These are phyloP conservation scores for Varecia variegata DNA, from an alignment of 2,797 vertebrate species.

Conservation along the genomic window DNA sequence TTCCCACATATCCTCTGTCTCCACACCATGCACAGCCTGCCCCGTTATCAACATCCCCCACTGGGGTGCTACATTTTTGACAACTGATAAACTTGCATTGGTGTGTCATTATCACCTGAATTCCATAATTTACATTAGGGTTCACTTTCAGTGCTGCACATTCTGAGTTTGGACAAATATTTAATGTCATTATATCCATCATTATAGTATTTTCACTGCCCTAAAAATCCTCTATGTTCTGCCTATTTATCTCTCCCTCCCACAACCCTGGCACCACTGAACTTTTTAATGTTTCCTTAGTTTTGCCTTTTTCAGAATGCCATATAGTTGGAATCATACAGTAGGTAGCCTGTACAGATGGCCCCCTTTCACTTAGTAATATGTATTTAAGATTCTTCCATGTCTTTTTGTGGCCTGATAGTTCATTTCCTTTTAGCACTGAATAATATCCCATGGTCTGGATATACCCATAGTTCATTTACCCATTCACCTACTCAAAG, in stretches of 20 bases:
- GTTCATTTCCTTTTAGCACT: not conserved
- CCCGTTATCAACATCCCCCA: no score
- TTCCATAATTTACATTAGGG: not conserved
- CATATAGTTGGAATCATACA: not conserved
- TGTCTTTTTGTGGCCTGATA: not conserved
- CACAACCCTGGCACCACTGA: not conserved
- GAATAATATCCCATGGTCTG: not conserved
- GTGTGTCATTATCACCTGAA: no score
- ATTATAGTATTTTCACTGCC: not conserved
- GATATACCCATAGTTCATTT: not conserved
- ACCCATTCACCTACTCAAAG: not conserved
- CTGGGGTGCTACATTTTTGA: not conserved
- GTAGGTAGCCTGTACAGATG: not conserved
- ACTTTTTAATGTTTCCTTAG: not conserved
- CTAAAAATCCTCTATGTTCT: not conserved
- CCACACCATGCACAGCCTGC: fast-evolving
- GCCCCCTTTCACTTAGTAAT: not conserved
- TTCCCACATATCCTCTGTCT: not conserved
- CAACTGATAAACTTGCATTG: not conserved
- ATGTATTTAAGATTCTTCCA: not conserved
- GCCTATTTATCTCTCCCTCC: not conserved
- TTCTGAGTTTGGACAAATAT: not conserved
- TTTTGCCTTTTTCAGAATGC: not conserved
- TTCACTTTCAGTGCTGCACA: not conserved
- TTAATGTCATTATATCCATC: not conserved